Evolutionary conservation across 2,888 invertebrate species (phyloP), one percentile per base, ranked within the genome.

Genomic region (Epirrita christyi): DNA sequence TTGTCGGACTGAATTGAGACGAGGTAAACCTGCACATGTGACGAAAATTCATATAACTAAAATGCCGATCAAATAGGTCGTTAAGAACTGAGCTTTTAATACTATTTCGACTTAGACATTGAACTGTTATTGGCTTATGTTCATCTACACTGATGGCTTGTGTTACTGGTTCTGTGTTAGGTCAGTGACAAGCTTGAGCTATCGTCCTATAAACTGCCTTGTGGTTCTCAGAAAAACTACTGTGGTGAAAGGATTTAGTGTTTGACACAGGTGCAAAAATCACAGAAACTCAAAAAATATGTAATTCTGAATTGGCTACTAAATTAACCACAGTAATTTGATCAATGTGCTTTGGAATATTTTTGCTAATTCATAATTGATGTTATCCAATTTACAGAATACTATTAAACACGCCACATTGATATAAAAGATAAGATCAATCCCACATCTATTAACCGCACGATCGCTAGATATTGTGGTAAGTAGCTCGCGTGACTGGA

Each of bases 11-110:
- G 40, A 51, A 55, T 58, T 45, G 37, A 47, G 53, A 45, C 43
- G 52, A 44, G 56, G 49, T 52, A 48, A 56, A 55, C 27, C 36
- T 56, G 56, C 44, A 56, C 51, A 48, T 38, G 58, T 53, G 54
- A 21, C 53, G 51, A 38, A 47, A 46, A 10, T 50, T 13, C 43
- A 13, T 46, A 27, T 55, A 9, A 38, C 43, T 55, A n/a, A 38
- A 43, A 60, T 55, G 47, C 41, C 36, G 44, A 11, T 57, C 43
- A 28, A 44, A 40, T 38, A 13, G 7, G 9, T 14, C 38, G 14
- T 32, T 29, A 21, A 32, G 32, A 32, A 21, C 21, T 32, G 6
- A 7, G 9, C 9, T 32, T 32, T 32, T 9, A 32, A 7, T 21
- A 9, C 8, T 32, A 32, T 32, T 32, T 32, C 8, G 32, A 32